phyloP scores from a whole-genome alignment of 37 sponge, comb jelly and placozoan genomes.

The Eunapius fragilis region DNA sequence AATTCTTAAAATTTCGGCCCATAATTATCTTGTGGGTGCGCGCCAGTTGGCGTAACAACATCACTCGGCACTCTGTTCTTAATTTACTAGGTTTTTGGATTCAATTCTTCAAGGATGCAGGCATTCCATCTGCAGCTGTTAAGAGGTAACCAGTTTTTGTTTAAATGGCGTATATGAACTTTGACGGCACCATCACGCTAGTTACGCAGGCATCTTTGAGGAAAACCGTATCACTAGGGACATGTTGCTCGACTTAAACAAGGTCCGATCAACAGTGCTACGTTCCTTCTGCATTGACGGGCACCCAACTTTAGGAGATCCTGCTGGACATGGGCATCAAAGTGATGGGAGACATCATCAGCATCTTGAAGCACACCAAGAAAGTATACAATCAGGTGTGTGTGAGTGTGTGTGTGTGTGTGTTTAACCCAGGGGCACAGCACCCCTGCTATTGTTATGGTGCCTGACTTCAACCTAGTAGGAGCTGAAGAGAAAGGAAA shows the following conservation, averaged over 20 bases:
- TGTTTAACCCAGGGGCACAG: no score
- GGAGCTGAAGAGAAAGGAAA: background rate
- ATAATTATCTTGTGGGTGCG: background rate
- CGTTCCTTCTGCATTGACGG: background rate
- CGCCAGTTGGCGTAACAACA: constrained; percentile 1
- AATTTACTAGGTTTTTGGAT: constrained; percentile 50
- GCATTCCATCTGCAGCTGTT: constrained; percentile 77
- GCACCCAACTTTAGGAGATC: constrained; percentile 63
- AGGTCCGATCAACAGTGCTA: constrained; percentile 18
- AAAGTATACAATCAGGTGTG: constrained; percentile 75
- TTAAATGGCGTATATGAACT: background rate
- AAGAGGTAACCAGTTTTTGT: constrained; percentile 49
- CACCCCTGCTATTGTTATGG: background rate
- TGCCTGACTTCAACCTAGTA: background rate
- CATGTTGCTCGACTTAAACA: constrained; percentile 73
- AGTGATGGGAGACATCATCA: constrained; percentile 92
- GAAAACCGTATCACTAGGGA: constrained; percentile 84
- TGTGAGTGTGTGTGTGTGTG: no score
- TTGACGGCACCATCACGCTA: background rate
- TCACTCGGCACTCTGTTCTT: background rate
- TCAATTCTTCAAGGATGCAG: constrained; percentile 85
- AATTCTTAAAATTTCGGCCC: background rate
- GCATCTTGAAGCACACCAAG: constrained; percentile 94
- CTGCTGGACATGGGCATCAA: constrained; percentile 92
- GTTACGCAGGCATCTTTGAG: constrained; percentile 79